Percentiles rank a stretch among this genome's conserved stretches.
Conservation (phyloP, 92 coral and sea anemone genomes). For the Nematostella vectensis region DNA sequence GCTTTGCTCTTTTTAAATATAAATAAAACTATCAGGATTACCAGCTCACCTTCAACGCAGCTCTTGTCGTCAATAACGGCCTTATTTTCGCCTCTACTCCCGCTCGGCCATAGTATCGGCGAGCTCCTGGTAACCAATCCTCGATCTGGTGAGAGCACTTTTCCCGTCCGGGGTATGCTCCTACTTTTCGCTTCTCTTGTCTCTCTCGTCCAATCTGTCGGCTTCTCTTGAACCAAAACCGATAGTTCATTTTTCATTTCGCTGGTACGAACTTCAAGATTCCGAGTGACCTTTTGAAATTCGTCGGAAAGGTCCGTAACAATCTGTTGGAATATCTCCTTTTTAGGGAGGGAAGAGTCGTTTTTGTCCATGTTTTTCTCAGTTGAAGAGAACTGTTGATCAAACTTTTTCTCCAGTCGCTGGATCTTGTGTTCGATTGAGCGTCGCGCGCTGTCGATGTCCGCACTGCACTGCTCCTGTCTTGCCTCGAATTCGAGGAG, state of each 20-base stretch:
- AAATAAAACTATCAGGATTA: no score
- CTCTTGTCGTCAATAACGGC: background rate
- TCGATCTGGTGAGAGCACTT: constrained; percentile 41
- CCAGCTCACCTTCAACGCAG: no score
- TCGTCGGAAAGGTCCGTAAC: constrained; percentile 67
- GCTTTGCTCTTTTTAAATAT: no score
- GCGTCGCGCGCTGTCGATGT: constrained; percentile 89
- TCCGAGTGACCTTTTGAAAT: constrained; percentile 63
- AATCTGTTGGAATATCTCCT: constrained; percentile 43
- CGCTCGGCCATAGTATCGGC: background rate
- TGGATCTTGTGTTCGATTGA: constrained; percentile 78
- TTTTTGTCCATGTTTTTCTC: constrained; percentile 39
- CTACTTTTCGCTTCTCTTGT: no score
- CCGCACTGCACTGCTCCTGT: constrained; percentile 90
- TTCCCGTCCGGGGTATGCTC: no score
- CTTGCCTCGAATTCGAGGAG: constrained; percentile 84
- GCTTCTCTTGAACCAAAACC: no score
- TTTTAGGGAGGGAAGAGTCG: constrained; percentile 14
- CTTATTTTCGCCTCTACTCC: background rate
- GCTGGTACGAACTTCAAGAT: constrained; percentile 53
- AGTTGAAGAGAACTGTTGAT: constrained; percentile 58
- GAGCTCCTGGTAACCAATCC: background rate
- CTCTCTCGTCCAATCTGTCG: no score
- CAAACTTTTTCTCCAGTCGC: constrained; percentile 73
- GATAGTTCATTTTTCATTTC: constrained; percentile 64